These are phyloP conservation scores for Willisornis vidua DNA, from an alignment of 2,113 vertebrate species.

Conservation along the genomic window DNA sequence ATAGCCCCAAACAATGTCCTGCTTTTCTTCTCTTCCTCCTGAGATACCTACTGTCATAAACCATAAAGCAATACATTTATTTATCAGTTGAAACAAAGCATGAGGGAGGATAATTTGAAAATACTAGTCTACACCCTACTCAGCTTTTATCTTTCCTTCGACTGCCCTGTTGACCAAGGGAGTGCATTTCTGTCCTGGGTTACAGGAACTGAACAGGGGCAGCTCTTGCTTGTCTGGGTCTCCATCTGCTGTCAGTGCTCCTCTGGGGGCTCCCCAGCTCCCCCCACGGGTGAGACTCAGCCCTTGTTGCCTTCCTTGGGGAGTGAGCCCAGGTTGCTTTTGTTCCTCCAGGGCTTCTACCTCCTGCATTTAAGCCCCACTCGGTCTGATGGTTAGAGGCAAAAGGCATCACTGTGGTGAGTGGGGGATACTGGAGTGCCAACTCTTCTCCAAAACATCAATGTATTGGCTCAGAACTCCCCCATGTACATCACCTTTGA, in stretches of 20 bases:
- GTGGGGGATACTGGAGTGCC: neutral
- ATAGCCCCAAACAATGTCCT: neutral
- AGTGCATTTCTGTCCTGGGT: neutral
- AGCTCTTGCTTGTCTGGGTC: neutral
- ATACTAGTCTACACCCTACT: neutral
- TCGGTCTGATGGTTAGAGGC: neutral
- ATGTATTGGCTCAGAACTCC: accelerated
- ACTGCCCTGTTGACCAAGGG: neutral
- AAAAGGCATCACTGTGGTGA: accelerated
- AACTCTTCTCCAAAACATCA: accelerated
- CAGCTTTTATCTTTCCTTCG: neutral
- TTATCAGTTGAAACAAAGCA: neutral
- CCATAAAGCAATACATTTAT: neutral
- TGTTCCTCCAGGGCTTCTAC: neutral
- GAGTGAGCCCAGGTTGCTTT: neutral
- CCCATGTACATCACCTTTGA: accelerated
- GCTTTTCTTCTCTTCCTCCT: neutral
- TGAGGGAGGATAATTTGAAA: neutral
- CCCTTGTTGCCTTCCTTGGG: neutral
- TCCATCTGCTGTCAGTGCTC: neutral
- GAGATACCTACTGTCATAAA: neutral
- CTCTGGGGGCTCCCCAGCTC: neutral
- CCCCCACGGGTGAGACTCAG: neutral
- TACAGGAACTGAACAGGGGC: neutral
- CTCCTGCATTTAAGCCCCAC: neutral